Base-by-base conservation (phyloP, 2,888 invertebrate genomes). In the Pediacus dermestoides region DNA sequence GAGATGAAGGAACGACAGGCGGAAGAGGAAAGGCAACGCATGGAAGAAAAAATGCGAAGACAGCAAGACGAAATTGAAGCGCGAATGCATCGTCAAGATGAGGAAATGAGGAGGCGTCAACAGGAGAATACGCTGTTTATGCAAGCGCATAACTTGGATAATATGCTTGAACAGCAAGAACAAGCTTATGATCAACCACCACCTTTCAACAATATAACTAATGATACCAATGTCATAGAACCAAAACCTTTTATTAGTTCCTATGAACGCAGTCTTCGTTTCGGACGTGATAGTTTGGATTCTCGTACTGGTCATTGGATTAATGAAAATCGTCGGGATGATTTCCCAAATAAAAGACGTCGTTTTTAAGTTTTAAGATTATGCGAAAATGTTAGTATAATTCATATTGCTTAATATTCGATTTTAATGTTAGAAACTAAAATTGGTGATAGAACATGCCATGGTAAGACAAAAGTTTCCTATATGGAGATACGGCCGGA, bases 51-150 rank as follows among this genome's bases (percentile, higher is more conserved):
- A 32, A 68, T 78, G 63, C 73, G 78, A 55, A 78, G 85, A 4
- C 83, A 85, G 58, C 83, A 87, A 64, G 84, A 81, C 64, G 86
- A 88, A 64, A 82, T 90, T 74, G 76, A 84, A 50, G 71, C 78
- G 55, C 78, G 88, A 48, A 88, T 89, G 77, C 75, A 81, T 42
- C 77, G 80, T 34, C 88, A 88, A 70, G 88, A 90, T 64, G 89
- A 90, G 65, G 89, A 90, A 66, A 74, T 90, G 64, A 80, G 88
- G 33, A 79, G 89, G 50, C 75, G 90, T 10, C 89, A 89, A 64
- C 87, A 90, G 68, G 89, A 91, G 71, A 90, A 90, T 69, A 87
- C 81, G 52, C 72, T 90, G 44, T 89, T 90, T 55, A 86, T 88
- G 77, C 89, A 90, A 78, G 86, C 70, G 2, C 71, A 71, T 51